A percentile compares a stretch with the other conserved stretches of the same genome.
Evolutionary conservation across 2,797 vertebrate species (phyloP).

Genomic region (Dryobates pubescens): DNA sequence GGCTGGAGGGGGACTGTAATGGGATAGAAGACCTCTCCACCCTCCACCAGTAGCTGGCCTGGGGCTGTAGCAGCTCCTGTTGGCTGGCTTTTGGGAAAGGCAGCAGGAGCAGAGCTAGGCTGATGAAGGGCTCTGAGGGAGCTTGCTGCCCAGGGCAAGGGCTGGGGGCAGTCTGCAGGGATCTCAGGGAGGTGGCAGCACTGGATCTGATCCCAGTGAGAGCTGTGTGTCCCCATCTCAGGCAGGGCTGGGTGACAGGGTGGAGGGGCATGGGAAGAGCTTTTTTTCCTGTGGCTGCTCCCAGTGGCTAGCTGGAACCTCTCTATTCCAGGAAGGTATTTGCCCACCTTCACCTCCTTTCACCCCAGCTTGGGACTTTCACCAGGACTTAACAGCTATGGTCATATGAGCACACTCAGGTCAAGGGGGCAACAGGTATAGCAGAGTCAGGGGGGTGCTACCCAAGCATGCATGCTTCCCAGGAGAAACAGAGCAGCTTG

Average conservation of each 20-base stretch:
- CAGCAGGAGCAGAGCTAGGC: not conserved
- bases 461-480: conserved; percentile 40
- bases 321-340: not conserved
- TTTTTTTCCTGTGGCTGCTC: not conserved
- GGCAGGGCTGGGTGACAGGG: not conserved
- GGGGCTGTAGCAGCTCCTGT: not conserved
- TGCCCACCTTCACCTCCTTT: not conserved
- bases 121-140: not conserved
- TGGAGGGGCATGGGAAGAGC: not conserved
- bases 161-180: not conserved
- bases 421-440: not conserved
- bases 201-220: not conserved
- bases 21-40: not conserved
- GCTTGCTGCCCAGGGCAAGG: too few species aligned
- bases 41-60: not conserved
- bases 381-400: not conserved
- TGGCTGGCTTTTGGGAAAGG: not conserved
- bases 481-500: conserved; percentile 5
- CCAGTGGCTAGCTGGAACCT: not conserved
- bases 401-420: not conserved
- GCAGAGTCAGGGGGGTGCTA: not conserved
- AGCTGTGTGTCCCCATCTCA: not conserved
- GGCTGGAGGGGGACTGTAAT: conserved; percentile 16
- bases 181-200: not conserved
- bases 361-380: not conserved